Base-by-base conservation (phyloP, 2,888 invertebrate genomes). In the Pristionchus mayeri region DNA sequence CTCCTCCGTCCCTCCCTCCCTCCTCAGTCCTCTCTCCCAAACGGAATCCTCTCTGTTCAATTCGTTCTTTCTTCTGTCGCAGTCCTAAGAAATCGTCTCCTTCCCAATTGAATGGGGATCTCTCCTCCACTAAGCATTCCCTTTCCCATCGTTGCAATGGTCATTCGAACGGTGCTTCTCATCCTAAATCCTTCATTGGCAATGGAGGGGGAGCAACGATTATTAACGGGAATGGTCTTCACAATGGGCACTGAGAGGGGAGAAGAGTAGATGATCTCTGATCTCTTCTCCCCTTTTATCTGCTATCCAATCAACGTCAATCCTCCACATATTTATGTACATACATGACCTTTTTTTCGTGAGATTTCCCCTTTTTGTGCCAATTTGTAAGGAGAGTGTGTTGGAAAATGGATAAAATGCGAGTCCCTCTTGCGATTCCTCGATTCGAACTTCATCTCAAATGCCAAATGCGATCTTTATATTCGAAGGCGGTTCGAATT, bases 251-350 rank as follows among this genome's bases (percentile, higher is more conserved):
- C 37, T 67, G 67, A 67, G 6, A n/a, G 67, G n/a, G 6, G 21
- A 40, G n/a, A n/a, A n/a, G n/a, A 67, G 34, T 34, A 60, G 54
- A 60, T 60, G 67, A 67, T 67, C 67, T 67, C 67, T 21, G 4
- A n/a, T 21, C 4, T 54, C 54, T 2, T 67, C 16, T 67, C 7
- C n/a, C n/a, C 37, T 40, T n/a, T 16, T 67, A 16, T 27, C 37
- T 37, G 7, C 18, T 16, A 3, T 24, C 16, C 27, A 67, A 67
- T 67, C 67, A 67, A 67, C 67, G 40, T 40, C 67, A 67, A n/a
- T 37, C 67, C 34, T 7, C 11, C 34, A 67, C 67, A 67, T 67
- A 67, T 67, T 67, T 67, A 67, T 67, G 67, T 67, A 67, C 67
- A 67, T 67, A 67, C 67, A 67, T 67, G 67, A 67, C 67, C 63